Evolutionary conservation across 2,888 invertebrate species (phyloP).

Genomic region (Archaeoteleia sp.): DNA sequence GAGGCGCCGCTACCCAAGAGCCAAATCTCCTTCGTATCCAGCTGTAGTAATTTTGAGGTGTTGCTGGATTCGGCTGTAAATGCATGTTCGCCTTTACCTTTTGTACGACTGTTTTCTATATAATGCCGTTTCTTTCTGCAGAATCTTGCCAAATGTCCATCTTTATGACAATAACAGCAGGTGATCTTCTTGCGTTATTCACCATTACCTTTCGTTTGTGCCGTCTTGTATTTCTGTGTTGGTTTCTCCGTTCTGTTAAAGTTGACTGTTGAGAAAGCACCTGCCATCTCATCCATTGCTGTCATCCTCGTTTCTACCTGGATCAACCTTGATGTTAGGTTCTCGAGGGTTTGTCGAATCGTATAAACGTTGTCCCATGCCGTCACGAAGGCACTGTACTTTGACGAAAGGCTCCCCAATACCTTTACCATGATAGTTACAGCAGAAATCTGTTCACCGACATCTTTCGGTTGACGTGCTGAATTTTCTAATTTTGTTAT

Average conservation of each 20-base stretch:
- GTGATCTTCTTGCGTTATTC: neutral
- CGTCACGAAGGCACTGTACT: constrained; percentile 43
- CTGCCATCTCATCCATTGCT: constrained; percentile 9
- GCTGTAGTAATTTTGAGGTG: neutral
- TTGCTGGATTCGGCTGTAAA: constrained; percentile 1
- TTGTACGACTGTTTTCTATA: neutral
- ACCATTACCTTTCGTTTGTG: constrained; percentile 1
- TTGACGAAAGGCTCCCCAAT: constrained; percentile 52
- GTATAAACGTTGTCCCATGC: constrained; percentile 48
- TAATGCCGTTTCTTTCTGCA: neutral
- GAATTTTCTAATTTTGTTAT: constrained; percentile 47
- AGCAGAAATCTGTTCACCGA: constrained; percentile 46
- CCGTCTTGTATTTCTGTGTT: neutral
- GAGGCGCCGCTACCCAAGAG: constrained; percentile 36
- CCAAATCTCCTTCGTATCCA: constrained; percentile 13
- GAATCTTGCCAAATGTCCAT: constrained; percentile 19
- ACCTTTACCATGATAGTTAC: constrained; percentile 51
- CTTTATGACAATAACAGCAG: constrained; percentile 7
- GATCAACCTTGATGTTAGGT: constrained; percentile 40
- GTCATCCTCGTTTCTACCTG: constrained; percentile 44
- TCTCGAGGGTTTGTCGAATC: constrained; percentile 40
- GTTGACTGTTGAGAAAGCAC: constrained; percentile 14
- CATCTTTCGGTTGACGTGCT: constrained; percentile 43
- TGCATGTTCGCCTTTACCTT: constrained; percentile 1
- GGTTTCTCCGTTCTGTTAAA: neutral